Evolutionary conservation across 2,113 vertebrate species (phyloP), one percentile per base, ranked within the genome.

Genomic region (Caretta caretta): DNA sequence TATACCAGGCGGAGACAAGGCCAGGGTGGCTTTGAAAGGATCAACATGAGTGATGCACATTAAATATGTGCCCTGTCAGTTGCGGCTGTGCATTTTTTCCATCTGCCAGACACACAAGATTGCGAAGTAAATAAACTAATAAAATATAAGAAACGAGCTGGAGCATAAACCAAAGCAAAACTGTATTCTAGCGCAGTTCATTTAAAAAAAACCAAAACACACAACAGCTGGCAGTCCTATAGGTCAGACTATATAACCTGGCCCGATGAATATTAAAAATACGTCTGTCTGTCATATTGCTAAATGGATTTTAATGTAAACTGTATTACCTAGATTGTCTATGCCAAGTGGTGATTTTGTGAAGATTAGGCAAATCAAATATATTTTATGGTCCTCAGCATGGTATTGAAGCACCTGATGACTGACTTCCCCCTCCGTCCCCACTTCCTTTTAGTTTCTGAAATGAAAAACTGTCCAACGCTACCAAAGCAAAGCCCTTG

Each of bases 151-250:
- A 72, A 72, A 22, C 65, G 19, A 72, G 56, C 46, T 90, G 87
- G 90, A 89, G 83, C 20, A 87, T 91, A 96, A 97, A 53, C 25
- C 80, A 87, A 94, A 93, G 90, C 50, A 85, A 93, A 97, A 48
- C 72, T 76, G 31, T 88, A 69, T 78, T 90, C 65, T 76, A 83
- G 79, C 59, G 72, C 48, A 83, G 38, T 93, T 94, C 82, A 24
- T 24, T 38, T 90, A 50, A 95, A 95, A 65, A 22, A 89, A n/a
- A 9, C 59, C 72, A 69, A 12, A 88, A 94, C 79, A 87, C 5
- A 5, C 56, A 80, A 54, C 7, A 6, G 54, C 81, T 86, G 38
- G 38, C 0, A 2, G 81, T 79, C 83, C 69, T 86, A 92, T 87
- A 75, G 51, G 83, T 94, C 53, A 83, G 65, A 76, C 57, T 59